These are phyloP conservation scores for Pipa parva DNA, from an alignment of 2,113 vertebrate species.

Conservation along the genomic window DNA sequence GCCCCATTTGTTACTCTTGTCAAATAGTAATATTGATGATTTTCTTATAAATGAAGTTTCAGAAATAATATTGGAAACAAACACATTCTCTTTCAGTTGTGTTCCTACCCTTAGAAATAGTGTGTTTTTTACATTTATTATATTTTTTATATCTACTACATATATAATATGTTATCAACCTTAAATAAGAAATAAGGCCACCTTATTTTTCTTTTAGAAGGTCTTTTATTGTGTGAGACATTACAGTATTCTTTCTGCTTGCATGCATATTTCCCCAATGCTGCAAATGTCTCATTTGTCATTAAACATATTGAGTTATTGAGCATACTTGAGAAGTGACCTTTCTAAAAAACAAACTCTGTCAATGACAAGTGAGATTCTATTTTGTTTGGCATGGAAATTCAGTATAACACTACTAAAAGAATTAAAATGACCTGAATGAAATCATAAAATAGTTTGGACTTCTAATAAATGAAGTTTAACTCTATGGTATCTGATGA, in stretches of 20 bases:
- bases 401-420: background rate
- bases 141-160: too few relatives aligned
- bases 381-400: slow-evolving; percentile 4
- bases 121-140: too few relatives aligned
- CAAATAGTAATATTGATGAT: too few relatives aligned
- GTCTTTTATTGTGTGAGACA: background rate
- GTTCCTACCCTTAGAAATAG: too few relatives aligned
- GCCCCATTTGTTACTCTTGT: too few relatives aligned
- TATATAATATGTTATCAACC: background rate
- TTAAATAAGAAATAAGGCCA: background rate
- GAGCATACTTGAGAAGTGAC: slow-evolving; percentile 10
- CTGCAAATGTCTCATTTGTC: slow-evolving; percentile 20
- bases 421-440: slow-evolving; percentile 1
- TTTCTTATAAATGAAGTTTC: too few relatives aligned
- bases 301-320: slow-evolving; percentile 20
- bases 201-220: background rate
- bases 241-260: slow-evolving; percentile 1
- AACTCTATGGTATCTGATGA: background rate
- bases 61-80: too few relatives aligned
- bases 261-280: slow-evolving; percentile 3
- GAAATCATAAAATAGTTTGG: background rate
- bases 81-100: too few relatives aligned
- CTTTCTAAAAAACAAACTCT: slow-evolving; percentile 15
- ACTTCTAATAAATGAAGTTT: background rate
- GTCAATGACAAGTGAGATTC: slow-evolving; percentile 17